phyloP scores from a whole-genome alignment of 2,113 vertebrate species.

The Madoqua kirkii region DNA sequence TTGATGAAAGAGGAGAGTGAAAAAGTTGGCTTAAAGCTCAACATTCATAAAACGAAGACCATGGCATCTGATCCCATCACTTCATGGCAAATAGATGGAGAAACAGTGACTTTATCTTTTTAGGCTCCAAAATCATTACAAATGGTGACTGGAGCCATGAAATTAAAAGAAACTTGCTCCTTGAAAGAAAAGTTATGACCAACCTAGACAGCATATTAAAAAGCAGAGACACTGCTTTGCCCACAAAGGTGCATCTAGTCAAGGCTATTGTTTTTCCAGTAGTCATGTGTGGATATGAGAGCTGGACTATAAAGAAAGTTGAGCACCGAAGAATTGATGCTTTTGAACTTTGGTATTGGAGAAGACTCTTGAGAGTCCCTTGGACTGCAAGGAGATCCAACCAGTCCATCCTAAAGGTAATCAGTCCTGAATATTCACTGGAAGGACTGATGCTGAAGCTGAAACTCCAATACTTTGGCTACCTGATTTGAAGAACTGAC shows the following conservation, averaged over 20 bases:
- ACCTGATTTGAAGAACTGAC: background rate
- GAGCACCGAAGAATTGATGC: background rate
- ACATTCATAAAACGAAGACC: background rate
- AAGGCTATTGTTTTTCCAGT: background rate
- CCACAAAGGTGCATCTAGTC: rapidly evolving
- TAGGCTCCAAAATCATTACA: background rate
- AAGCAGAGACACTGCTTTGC: background rate
- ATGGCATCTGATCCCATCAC: background rate
- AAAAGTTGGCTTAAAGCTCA: background rate
- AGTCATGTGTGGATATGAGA: background rate
- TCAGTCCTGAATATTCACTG: background rate
- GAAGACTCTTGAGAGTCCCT: background rate
- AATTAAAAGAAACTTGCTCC: background rate
- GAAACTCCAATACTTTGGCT: background rate
- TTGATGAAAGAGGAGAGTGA: background rate
- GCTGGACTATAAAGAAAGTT: background rate
- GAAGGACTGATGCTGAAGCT: background rate
- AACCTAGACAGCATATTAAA: background rate
- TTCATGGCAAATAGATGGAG: background rate
- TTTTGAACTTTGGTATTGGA: background rate
- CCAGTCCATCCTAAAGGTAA: background rate
- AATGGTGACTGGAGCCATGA: background rate
- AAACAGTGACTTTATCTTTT: background rate
- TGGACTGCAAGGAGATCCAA: background rate
- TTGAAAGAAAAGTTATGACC: background rate